Evolutionary conservation across 2,797 vertebrate species (phyloP), one percentile per base, ranked within the genome.

Genomic region (Xyrichtys novacula): DNA sequence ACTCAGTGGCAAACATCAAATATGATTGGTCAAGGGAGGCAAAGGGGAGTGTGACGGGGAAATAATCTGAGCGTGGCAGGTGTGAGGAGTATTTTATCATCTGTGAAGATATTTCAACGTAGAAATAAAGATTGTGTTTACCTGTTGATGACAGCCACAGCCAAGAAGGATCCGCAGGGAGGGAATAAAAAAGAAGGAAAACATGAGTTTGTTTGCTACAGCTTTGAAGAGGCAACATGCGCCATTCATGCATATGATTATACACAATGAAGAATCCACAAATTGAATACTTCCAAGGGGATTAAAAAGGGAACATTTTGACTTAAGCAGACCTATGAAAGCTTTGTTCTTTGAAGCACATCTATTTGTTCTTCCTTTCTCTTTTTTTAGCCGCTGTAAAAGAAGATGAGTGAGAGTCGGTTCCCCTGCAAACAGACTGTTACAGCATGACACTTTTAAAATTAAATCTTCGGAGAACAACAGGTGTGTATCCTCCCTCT

Each of bases 1-100:
- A 80, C 75, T 87, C 85, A 71, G 80, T 84, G 77, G 79, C 86
- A 89, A 88, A 89, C 83, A 89, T 89, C 80, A 85, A 83, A 86
- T 85, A 74, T 87, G 86, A 92, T 85, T 90, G 87, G 86, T 86
- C 86, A 85, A 73, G 68, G 72, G 76, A 83, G 65, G 84, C 72
- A 76, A 83, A 78, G 68, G 78, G 71, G 71, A 78, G 76, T 76
- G 83, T 88, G 87, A 88, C 82, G 78, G 80, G 74, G 81, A 86
- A 83, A 80, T 74, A 74, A 87, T 85, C 71, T 69, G 82, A 83
- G 65, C 77, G 63, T 80, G 72, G 55, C 38, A 65, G 19, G 74
- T 69, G 74, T 59, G 56, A 34, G 11, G 57, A 39, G 64, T 71
- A 74, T 84, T 84, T 81, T 58, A 73, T 78, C 74, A 65, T 74